Evolutionary conservation across 2,888 invertebrate species (phyloP).

Genomic region (Eupeodes latifasciatus): DNA sequence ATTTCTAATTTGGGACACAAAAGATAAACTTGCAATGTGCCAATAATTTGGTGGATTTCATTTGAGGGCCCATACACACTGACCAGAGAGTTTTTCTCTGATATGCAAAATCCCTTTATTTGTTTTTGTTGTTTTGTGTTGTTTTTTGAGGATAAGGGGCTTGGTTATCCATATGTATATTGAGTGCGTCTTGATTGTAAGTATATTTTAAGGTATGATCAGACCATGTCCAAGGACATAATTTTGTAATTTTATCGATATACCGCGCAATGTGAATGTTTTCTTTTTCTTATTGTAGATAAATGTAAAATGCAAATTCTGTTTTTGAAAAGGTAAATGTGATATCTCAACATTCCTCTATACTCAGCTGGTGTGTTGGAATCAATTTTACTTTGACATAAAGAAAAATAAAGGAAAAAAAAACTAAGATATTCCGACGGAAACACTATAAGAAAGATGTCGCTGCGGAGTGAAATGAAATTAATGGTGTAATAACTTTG

Average conservation of each 20-base stretch:
- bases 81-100: neutral
- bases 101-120: constrained; percentile 17
- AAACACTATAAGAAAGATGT: constrained; percentile 57
- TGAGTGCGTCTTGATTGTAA: constrained; percentile 11
- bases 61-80: constrained; percentile 47
- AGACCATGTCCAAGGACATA: constrained; percentile 66
- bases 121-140: neutral
- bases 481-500: constrained; percentile 66
- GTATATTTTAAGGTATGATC: constrained; percentile 58
- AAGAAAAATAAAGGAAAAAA: neutral
- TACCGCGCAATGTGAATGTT: constrained; percentile 24
- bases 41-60: constrained; percentile 76
- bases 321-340: constrained; percentile 23
- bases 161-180: neutral
- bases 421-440: constrained; percentile 56
- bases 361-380: constrained; percentile 48
- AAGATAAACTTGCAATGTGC: constrained; percentile 76
- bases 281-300: neutral
- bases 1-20: constrained; percentile 77
- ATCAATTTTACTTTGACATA: constrained; percentile 57
- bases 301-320: constrained; percentile 70
- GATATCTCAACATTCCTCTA: neutral
- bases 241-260: constrained; percentile 74
- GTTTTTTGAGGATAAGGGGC: neutral
- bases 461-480: constrained; percentile 22